A percentile compares a stretch with the other conserved stretches of the same genome.
phyloP scores from a whole-genome alignment of 2,888 invertebrate genomes.

The Pocota personata region DNA sequence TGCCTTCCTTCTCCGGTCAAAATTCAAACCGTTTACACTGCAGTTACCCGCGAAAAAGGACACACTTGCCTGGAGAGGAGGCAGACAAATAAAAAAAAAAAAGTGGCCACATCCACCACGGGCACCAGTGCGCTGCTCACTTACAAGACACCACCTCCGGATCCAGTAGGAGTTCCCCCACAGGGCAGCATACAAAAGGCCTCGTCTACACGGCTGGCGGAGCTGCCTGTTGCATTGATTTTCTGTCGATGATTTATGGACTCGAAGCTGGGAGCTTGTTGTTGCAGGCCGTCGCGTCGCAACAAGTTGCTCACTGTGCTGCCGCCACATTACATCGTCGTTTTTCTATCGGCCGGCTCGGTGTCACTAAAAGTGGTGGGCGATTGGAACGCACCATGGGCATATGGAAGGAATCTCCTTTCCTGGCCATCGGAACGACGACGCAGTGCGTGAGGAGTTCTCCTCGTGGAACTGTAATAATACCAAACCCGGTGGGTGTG shows the following conservation, averaged over 20 bases:
- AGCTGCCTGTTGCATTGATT: conserved; percentile 76
- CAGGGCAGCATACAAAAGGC: conserved; percentile 56
- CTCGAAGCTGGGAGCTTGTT: conserved; percentile 72
- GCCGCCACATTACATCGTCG: conserved; percentile 58
- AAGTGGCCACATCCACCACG: conserved; percentile 15
- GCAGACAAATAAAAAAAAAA: not conserved
- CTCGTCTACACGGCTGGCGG: conserved; percentile 41
- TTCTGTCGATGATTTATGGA: conserved; percentile 75
- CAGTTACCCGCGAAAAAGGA: conserved; percentile 58
- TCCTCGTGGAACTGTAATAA: not conserved
- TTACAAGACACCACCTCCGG: conserved; percentile 71
- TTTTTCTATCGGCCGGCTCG: not conserved
- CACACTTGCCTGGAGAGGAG: conserved; percentile 42
- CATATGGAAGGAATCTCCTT: conserved; percentile 25
- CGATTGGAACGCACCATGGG: conserved; percentile 47
- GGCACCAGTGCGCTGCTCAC: conserved; percentile 60
- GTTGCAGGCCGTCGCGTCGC: conserved; percentile 74
- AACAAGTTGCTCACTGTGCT: conserved; percentile 75
- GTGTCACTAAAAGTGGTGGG: conserved; percentile 70
- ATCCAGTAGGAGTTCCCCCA: conserved; percentile 74
- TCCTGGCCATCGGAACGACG: conserved; percentile 7
- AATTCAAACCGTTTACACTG: conserved; percentile 71
- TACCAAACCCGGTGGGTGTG: conserved; percentile 63
- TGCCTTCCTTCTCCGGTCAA: conserved; percentile 45
- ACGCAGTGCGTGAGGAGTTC: conserved; percentile 45